Evolutionary conservation across 2,113 vertebrate species (phyloP).

Genomic region (Dendrocopos noguchii): DNA sequence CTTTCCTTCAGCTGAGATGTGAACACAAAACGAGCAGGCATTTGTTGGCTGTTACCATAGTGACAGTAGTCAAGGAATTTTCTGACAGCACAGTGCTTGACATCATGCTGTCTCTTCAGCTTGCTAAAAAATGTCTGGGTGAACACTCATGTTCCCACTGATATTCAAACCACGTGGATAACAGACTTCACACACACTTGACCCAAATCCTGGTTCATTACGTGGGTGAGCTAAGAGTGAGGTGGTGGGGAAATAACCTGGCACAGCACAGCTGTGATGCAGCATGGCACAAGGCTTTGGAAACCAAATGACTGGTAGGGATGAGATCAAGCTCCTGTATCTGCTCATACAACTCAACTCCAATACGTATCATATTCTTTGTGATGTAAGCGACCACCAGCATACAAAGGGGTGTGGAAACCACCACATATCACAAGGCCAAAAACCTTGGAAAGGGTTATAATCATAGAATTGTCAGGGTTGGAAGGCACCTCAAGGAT

Average conservation of each 20-base stretch:
- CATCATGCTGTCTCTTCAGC: not conserved
- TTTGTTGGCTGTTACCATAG: conserved; percentile 54
- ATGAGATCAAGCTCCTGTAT: not conserved
- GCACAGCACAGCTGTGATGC: not conserved
- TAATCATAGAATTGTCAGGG: no score
- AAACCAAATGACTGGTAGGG: not conserved
- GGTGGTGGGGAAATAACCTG: not conserved
- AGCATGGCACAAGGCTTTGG: accelerated
- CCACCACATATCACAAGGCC: accelerated
- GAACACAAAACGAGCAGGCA: not conserved
- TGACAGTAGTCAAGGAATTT: not conserved
- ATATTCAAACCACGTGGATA: conserved; percentile 7
- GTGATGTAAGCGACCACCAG: no score
- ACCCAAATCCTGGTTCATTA: not conserved
- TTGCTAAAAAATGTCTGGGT: conserved; percentile 49
- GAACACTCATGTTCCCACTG: conserved; percentile 17
- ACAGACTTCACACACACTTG: not conserved
- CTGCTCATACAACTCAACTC: not conserved
- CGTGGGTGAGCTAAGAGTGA: not conserved
- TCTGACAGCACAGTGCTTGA: conserved; percentile 13
- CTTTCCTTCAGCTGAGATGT: not conserved
- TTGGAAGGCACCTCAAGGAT: no score
- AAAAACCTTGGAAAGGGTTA: not conserved
- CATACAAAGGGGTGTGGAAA: not conserved
- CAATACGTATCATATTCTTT: no score